These are phyloP conservation scores for Prorops nasuta DNA, from an alignment of 1,140 invertebrate species.

Conservation along the genomic window DNA sequence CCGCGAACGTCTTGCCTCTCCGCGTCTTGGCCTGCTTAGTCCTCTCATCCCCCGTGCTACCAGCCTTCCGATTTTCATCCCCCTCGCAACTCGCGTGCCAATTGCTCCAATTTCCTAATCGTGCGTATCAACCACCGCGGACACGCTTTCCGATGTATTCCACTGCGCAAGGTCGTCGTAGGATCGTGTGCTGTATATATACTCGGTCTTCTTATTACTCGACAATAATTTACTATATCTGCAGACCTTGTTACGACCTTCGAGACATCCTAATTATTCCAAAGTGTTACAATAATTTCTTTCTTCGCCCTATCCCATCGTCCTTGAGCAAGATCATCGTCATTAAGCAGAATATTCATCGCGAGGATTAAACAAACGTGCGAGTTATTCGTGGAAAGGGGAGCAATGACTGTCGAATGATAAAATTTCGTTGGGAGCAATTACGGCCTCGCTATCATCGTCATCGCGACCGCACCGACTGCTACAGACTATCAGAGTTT, in stretches of 20 bases:
- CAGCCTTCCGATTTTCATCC: conserved; percentile 28
- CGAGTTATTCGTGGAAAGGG: conserved; percentile 24
- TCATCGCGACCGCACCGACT: conserved; percentile 10
- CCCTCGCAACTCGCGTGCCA: conserved; percentile 20
- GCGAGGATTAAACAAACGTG: neutral
- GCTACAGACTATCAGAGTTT: conserved; percentile 40
- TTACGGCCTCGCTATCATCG: conserved; percentile 34
- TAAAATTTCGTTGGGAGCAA: too few species aligned
- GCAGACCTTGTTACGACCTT: too few species aligned
- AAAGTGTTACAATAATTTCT: too few species aligned
- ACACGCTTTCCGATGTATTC: conserved; percentile 1
- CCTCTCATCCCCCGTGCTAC: neutral
- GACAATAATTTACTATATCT: too few species aligned
- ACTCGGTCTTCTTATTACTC: too few species aligned
- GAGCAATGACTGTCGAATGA: too few species aligned
- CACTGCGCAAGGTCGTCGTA: too few species aligned
- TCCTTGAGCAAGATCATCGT: too few species aligned
- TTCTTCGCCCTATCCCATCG: too few species aligned
- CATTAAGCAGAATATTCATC: too few species aligned
- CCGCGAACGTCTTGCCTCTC: conserved; percentile 50
- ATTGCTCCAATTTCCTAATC: conserved; percentile 44
- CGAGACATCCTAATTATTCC: too few species aligned
- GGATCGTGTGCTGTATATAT: too few species aligned
- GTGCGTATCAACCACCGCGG: conserved; percentile 11
- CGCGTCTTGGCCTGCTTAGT: neutral